Evolutionary conservation across 2,888 invertebrate species (phyloP), one percentile per base, ranked within the genome.

Genomic region (Sinopyrophorus schimmeli): DNA sequence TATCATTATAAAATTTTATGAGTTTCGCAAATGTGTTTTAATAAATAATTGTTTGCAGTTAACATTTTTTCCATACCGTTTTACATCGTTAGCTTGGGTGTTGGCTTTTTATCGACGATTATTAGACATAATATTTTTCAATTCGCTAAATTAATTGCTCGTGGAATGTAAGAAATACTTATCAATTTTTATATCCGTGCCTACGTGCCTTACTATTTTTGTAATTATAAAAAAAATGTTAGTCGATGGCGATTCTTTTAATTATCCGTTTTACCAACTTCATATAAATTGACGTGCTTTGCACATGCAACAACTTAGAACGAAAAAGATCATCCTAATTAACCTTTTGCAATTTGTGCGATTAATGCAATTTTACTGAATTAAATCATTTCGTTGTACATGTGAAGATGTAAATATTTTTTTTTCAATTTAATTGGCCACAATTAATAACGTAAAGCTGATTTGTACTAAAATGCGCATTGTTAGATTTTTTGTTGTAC

Each of bases 1-100:
- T n/a, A 49, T 53, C 53, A 47, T 28, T 41, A 46, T 49, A 49
- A 53, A 51, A 38, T 49, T 53, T 53, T 53, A 53, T 53, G 49
- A 47, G 32, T 40, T 38, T 26, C 38, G 46, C 49, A 46, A 49
- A 49, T 53, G 53, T 41, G 49, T 21, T 49, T n/a, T 53, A 49
- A 49, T 53, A 53, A 53, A 49, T 53, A 53, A 46, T 53, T 42
- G 30, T 32, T 16, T 24, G 18, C 16, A 21, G 34, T 34, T 18
- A 34, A 34, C 12, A 18, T 17, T 20, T 6, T 20, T 10, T n/a
- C n/a, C 3, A 10, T n/a, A 3, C 16, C 7, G 12, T 15, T 30
- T 30, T 30, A 12, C 30, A 6, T 30, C 16, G 30, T 30, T 30
- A 30, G 30, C 11, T 24, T 24, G 24, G 24, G 24, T 24, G 24